phyloP scores from a whole-genome alignment of 1,140 invertebrate species.

The Limonius californicus region DNA sequence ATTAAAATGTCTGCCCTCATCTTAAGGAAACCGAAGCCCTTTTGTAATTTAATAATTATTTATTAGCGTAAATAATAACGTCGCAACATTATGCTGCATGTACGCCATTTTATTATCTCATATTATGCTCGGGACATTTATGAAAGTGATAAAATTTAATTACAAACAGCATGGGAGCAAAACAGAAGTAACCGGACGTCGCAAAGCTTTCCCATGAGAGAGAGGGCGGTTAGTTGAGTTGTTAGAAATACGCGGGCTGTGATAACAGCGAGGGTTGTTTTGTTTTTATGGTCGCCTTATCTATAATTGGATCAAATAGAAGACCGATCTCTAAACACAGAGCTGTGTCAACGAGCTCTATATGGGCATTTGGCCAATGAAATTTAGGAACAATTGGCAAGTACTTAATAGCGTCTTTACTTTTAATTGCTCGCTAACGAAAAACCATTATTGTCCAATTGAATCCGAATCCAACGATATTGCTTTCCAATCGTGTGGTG shows the following conservation, averaged over 20 bases:
- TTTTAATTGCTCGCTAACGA: neutral
- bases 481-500: no score
- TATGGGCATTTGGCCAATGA: neutral
- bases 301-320: conserved; percentile 24
- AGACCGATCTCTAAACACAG: conserved; percentile 12
- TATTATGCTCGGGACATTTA: conserved; percentile 7
- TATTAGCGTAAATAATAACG: neutral
- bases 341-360: neutral
- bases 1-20: neutral
- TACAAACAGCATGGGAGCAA: conserved; percentile 3
- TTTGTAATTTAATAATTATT: conserved; percentile 1
- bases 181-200: neutral
- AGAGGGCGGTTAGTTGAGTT: conserved; percentile 17
- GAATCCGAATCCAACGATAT: no score
- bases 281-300: conserved; percentile 23
- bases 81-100: neutral
- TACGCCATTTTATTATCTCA: neutral
- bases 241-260: conserved; percentile 17
- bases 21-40: neutral
- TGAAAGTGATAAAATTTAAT: conserved; percentile 21
- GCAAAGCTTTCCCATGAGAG: neutral
- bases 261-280: conserved; percentile 19
- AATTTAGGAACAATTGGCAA: neutral
- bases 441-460: no score
- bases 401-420: neutral